phyloP scores from a whole-genome alignment of 2,888 invertebrate genomes.

The Tribolium freemani region DNA sequence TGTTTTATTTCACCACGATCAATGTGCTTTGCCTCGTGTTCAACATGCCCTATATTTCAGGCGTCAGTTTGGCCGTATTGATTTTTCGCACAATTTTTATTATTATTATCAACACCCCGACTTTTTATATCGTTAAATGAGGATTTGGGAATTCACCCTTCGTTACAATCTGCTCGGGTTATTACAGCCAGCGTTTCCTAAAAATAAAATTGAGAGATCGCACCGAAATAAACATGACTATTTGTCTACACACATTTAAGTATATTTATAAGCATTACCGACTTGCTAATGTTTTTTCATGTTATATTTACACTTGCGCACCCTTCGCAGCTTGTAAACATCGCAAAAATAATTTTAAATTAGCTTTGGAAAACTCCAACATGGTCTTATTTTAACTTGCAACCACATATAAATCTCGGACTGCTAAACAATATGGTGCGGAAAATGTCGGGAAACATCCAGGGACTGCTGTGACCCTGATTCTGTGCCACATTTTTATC shows the following conservation, averaged over 20 bases:
- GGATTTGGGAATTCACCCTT: conserved; percentile 2
- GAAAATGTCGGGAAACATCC: conserved; percentile 29
- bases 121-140: not conserved
- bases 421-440: conserved; percentile 30
- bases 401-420: conserved; percentile 27
- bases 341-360: conserved; percentile 14
- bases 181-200: conserved; percentile 1
- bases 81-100: conserved; percentile 48
- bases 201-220: conserved; percentile 24
- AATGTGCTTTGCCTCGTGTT: conserved; percentile 48
- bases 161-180: not conserved
- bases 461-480: conserved; percentile 18
- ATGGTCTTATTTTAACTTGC: conserved; percentile 19
- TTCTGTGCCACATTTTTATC: conserved; percentile 1
- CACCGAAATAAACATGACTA: conserved; percentile 29
- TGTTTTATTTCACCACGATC: conserved; percentile 52
- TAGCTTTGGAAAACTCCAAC: conserved; percentile 10
- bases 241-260: conserved; percentile 1
- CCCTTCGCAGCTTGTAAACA: not conserved
- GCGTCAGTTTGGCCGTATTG: conserved; percentile 51
- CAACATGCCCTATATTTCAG: conserved; percentile 49
- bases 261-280: conserved; percentile 15
- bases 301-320: not conserved
- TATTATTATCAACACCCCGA: conserved; percentile 27
- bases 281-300: not conserved